These are phyloP conservation scores for Xanthorhoe spadicearia DNA, from an alignment of 2,888 invertebrate species.

Conservation along the genomic window DNA sequence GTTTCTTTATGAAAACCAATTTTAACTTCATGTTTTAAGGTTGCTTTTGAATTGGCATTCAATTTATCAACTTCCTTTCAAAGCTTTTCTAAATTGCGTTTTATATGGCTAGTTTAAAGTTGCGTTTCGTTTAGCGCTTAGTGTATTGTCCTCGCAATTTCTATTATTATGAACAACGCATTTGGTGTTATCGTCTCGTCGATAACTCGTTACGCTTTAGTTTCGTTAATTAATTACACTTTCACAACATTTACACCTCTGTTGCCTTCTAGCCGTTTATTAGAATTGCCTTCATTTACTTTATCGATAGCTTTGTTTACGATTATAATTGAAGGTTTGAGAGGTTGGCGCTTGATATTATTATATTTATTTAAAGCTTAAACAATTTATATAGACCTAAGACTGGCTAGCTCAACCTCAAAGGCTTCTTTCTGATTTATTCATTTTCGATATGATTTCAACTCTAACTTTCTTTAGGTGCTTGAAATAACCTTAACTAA, in stretches of 20 bases:
- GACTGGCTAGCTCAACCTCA: no score
- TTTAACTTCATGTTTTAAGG: slow-evolving; percentile 19
- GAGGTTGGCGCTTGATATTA: slow-evolving; percentile 6
- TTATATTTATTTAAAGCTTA: background rate
- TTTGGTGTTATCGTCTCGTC: slow-evolving; percentile 42
- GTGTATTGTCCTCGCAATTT: slow-evolving; percentile 28
- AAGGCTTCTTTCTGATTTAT: no score
- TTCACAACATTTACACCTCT: slow-evolving; percentile 56
- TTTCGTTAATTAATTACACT: slow-evolving; percentile 62
- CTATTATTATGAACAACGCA: slow-evolving; percentile 40
- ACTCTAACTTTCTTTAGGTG: no score
- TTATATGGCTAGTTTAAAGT: slow-evolving; percentile 17
- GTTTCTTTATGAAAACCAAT: slow-evolving; percentile 7
- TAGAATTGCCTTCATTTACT: slow-evolving; percentile 45
- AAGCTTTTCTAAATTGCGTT: slow-evolving; percentile 14
- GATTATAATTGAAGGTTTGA: background rate
- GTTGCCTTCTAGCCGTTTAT: slow-evolving; percentile 45
- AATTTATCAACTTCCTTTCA: background rate
- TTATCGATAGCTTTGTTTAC: slow-evolving; percentile 13
- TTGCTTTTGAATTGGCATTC: slow-evolving; percentile 6
- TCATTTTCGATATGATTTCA: no score
- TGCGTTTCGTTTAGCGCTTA: slow-evolving; percentile 1
- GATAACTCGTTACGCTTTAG: slow-evolving; percentile 50
- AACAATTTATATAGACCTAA: no score
- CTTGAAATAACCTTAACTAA: no score